Base-by-base conservation (phyloP, 2,797 vertebrate genomes). In the Sphaeramia orbicularis region DNA sequence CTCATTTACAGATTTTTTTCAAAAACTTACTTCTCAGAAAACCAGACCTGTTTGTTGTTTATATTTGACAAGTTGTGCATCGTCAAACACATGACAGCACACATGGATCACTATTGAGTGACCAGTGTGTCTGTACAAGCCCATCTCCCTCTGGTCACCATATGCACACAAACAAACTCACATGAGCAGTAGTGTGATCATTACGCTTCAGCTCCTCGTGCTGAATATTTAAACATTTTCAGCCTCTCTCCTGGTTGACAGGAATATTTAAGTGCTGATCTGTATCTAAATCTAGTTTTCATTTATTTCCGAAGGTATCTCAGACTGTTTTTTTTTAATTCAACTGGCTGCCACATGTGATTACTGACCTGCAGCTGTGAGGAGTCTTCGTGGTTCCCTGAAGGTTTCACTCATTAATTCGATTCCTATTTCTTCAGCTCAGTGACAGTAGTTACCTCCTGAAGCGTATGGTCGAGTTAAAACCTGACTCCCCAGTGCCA, bases 231-330 rank as follows among this genome's bases (percentile, higher is more conserved):
- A 1, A 41, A 51, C 5, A 0, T 85, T 54, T 35, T 49, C 4
- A 10, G n/a, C n/a, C 35, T 44, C 55, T 59, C 9, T 27, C 4
- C 32, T 10, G 7, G 6, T 13, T 13, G 11, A 38, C 9, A n/a
- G n/a, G 16, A 18, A 53, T 42, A 55, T 78, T 51, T 1, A 54
- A 27, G 19, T 9, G 10, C 11, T 27, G 1, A 16, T 36, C 12
- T 14, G 5, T 38, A 7, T 13, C 36, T 4, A 24, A 10, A 38
- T 54, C 14, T n/a, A n/a, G n/a, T n/a, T n/a, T n/a, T n/a, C 43
- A 42, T 64, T 4, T 67, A 65, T 37, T 83, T 86, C n/a, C 41
- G 9, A 0, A 77, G 57, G 16, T 8, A 73, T 7, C 37, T 72
- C 5, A 52, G 35, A 53, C 13, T 49, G 42, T 32, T 32, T 32